Percentiles rank a stretch among this genome's conserved stretches.
Evolutionary conservation across 2,797 vertebrate species (phyloP).

Genomic region (Myotis myotis): DNA sequence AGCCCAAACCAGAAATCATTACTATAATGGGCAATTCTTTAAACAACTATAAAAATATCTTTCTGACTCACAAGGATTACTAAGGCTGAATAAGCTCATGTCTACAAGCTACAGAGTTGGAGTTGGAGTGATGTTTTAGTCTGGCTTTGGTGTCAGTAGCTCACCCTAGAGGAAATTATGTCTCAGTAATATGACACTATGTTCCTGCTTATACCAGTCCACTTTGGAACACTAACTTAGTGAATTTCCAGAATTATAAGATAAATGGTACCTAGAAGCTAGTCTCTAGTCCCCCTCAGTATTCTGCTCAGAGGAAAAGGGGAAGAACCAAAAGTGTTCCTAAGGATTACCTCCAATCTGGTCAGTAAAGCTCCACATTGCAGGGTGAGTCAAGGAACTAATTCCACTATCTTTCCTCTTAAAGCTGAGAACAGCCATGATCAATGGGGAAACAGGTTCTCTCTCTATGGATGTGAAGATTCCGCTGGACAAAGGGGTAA

Average conservation of each 20-base stretch:
- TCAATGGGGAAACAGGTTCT: constrained; percentile 93
- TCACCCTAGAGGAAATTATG: neutral
- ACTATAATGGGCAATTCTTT: neutral
- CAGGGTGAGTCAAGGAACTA: neutral
- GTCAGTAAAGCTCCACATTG: neutral
- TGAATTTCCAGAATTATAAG: neutral
- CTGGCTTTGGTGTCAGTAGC: neutral
- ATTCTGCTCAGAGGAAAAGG: neutral
- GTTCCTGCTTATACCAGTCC: rapidly evolving
- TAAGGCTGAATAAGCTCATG: neutral
- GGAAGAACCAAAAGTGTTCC: neutral
- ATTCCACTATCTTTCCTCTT: constrained; percentile 65
- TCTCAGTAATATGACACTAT: neutral
- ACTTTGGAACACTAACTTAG: neutral
- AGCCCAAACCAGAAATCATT: neutral
- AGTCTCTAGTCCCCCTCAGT: neutral
- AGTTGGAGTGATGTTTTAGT: neutral
- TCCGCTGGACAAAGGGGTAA: constrained; percentile 95
- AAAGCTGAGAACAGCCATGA: constrained; percentile 97
- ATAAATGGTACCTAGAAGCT: neutral
- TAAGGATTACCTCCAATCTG: neutral
- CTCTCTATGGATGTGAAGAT: constrained; percentile 92
- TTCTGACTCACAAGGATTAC: neutral
- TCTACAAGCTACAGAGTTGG: neutral
- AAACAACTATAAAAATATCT: neutral